These are phyloP conservation scores for Megamerina dolium DNA, from an alignment of 2,888 invertebrate genomes.

Conservation along the genomic window DNA sequence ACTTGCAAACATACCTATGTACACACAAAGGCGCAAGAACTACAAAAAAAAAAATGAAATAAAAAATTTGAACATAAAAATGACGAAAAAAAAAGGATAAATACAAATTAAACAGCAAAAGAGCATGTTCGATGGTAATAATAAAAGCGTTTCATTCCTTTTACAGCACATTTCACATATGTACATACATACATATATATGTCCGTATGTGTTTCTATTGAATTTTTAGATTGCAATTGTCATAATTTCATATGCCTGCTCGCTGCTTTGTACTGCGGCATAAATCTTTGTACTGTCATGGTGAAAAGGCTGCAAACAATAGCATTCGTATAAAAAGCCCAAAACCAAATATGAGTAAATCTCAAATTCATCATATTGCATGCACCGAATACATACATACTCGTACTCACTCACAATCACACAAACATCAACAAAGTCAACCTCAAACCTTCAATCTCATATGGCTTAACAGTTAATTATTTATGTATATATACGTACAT, in stretches of 20 bases:
- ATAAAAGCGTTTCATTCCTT: slow-evolving; percentile 7
- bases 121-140: slow-evolving; percentile 19
- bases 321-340: no score
- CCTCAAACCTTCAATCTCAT: no score
- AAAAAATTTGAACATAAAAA: neutral
- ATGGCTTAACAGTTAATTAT: no score
- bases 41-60: neutral
- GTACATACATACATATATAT: slow-evolving; percentile 2
- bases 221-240: slow-evolving; percentile 15
- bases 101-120: slow-evolving; percentile 12
- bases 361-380: no score
- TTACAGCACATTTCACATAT: neutral
- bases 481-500: no score
- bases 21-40: neutral
- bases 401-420: no score
- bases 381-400: no score
- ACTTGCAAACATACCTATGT: neutral
- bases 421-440: no score
- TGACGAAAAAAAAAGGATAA: neutral
- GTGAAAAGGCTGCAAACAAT: slow-evolving; percentile 10
- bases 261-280: slow-evolving; percentile 2
- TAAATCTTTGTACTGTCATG: slow-evolving; percentile 4
- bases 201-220: slow-evolving; percentile 7
- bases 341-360: no score
- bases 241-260: slow-evolving; percentile 12